A percentile compares a stretch with the other conserved stretches of the same genome.
These are phyloP conservation scores for Rhabditoides inermis DNA, from an alignment of 2,888 invertebrate genomes.

Conservation along the genomic window DNA sequence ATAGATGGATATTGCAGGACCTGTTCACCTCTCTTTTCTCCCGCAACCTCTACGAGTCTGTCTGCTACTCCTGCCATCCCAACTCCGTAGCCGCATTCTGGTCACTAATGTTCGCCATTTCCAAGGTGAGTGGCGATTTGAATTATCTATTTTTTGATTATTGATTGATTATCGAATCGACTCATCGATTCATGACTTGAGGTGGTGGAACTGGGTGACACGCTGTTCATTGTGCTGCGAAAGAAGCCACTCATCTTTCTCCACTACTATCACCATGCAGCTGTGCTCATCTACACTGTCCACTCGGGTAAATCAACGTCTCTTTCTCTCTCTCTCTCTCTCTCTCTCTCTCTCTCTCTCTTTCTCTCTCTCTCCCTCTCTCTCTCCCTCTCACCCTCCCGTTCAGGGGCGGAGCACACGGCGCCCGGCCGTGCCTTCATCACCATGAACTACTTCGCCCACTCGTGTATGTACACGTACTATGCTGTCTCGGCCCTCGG, in stretches of 20 bases:
- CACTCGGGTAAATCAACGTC: constrained; percentile 37
- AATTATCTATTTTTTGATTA: not conserved
- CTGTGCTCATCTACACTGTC: constrained; percentile 51
- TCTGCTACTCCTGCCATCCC: constrained; percentile 44
- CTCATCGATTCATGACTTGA: not conserved
- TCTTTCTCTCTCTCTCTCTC: not conserved
- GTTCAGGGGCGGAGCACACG: constrained; percentile 47
- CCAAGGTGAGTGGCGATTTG: constrained; percentile 22
- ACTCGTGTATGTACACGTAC: constrained; percentile 58
- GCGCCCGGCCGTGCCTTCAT: constrained; percentile 50
- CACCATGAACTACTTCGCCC: constrained; percentile 57
- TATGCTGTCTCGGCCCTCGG: constrained; percentile 56
- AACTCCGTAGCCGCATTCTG: constrained; percentile 39
- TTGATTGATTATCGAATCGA: too few relatives aligned
- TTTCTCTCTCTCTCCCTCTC: not conserved
- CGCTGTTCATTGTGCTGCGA: constrained; percentile 48
- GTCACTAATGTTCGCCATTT: constrained; percentile 45
- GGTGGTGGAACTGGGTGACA: constrained; percentile 49
- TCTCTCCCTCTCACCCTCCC: not conserved
- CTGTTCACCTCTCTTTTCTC: constrained; percentile 28
- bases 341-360: not conserved
- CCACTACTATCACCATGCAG: constrained; percentile 52
- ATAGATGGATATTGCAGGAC: constrained; percentile 27
- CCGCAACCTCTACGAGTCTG: constrained; percentile 31
- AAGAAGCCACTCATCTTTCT: constrained; percentile 48